Evolutionary conservation across 2,888 invertebrate species (phyloP), one percentile per base, ranked within the genome.

Genomic region (Cryptocephalus primarius): DNA sequence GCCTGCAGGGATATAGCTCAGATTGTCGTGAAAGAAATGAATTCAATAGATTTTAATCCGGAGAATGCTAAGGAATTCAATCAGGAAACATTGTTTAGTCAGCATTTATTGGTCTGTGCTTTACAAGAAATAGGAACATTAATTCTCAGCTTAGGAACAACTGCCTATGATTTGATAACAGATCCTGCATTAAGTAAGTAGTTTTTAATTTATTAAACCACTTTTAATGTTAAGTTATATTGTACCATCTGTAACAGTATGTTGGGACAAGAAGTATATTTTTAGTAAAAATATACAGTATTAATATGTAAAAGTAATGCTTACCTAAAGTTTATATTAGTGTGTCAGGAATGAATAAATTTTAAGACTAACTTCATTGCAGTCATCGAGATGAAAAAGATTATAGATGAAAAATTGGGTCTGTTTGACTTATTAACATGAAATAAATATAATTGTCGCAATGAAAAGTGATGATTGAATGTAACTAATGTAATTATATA

Each of bases 1-100:
- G 96, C 96, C 0, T 90, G 92, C 64, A 91, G 93, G 64, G 94
- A 96, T 71, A 84, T 99, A 45, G 85, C 92, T 53, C 85, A 87
- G 55, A 84, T 95, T 45, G 84, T 97, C 46, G 81, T 88, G 39
- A 91, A 92, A 62, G 93, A 95, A 72, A 94, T 95, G 90, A 92
- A 90, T 72, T 86, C 88, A 6, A 91, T 93, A 53, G 91, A 91
- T 69, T 90, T 90, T 59, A 91, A 88, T 70, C 89, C 90, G 0
- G 91, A 91, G 67, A 91, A 90, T 64, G 89, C 89, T 9, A 91
- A 91, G 68, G 90, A 92, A 65, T 86, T 85, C 51, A 89, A 89
- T 66, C 90, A 91, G 73, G 90, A 91, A 68, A 89, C 90, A 0
- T 68, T 90, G 14, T 90, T 90, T 68, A 88, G 90, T 65, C 93